Percentiles rank a stretch among this genome's conserved stretches.
These are phyloP conservation scores for Drosophila grimshawi DNA, from an alignment of 1,140 invertebrate genomes.

Conservation along the genomic window DNA sequence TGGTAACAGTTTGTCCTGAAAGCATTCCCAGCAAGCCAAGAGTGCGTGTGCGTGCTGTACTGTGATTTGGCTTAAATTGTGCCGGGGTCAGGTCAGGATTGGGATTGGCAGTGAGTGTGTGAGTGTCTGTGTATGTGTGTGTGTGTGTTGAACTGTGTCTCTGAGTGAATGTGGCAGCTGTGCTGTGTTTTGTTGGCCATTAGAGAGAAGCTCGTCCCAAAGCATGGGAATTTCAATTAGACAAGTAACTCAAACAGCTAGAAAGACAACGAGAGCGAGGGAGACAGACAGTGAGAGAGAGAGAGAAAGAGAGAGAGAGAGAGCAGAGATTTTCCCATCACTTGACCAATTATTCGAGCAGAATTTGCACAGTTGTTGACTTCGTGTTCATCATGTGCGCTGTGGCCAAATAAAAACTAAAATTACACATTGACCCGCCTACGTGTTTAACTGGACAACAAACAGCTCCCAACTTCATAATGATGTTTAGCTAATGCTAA, in stretches of 20 bases:
- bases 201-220: conserved; percentile 28
- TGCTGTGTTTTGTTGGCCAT: conserved; percentile 21
- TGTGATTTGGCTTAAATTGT: conserved; percentile 58
- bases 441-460: conserved; percentile 29
- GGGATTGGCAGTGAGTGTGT: background rate
- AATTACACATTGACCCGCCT: conserved; percentile 51
- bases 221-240: conserved; percentile 62
- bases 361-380: conserved; percentile 27
- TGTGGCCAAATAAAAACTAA: conserved; percentile 31
- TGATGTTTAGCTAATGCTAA: background rate
- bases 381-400: conserved; percentile 16
- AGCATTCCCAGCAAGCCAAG: conserved; percentile 2
- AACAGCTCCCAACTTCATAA: conserved; percentile 1
- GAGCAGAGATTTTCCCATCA: conserved; percentile 44
- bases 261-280: no score
- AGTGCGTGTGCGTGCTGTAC: conserved; percentile 49
- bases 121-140: conserved; percentile 6
- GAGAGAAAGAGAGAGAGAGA: conserved; percentile 6
- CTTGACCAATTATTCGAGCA: conserved; percentile 37
- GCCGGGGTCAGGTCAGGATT: conserved; percentile 1
- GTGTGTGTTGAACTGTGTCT: background rate
- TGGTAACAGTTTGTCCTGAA: conserved; percentile 31
- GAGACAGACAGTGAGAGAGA: no score
- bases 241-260: conserved; percentile 1
- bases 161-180: conserved; percentile 39